Base-by-base conservation (phyloP, 2,888 invertebrate species). In the Carabus problematicus region DNA sequence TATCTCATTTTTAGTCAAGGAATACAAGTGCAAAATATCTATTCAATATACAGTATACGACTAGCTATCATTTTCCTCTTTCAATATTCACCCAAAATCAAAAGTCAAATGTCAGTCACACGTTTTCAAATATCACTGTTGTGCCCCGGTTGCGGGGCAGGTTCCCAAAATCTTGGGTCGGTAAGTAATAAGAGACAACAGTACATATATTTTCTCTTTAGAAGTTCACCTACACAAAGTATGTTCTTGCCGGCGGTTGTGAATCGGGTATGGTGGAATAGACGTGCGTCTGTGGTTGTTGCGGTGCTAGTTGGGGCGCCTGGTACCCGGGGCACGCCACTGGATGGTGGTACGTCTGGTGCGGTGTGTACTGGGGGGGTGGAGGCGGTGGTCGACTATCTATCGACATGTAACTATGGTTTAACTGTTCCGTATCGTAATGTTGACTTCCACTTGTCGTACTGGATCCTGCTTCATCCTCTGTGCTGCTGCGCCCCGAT, bases 401-500 rank as follows among this genome's bases (percentile, higher is more conserved):
- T 75, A 88, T 88, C 73, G 88, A 88, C 81, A 88, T 87, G 82
- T 89, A 89, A 83, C 88, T 88, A 81, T 89, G 88, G 81, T 88
- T 88, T 77, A 87, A 83, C 78, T 87, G 85, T 77, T 88, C 86
- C 75, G 87, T 87, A 79, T 87, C 88, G 76, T 87, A 88, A 78
- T 87, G 87, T 78, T 87, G 87, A 79, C 86, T 87, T 1, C 59
- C 59, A 55, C 71, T 71, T 70, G 82, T 81, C 47, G 82, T 77
- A 73, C 81, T 82, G 18, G 81, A 81, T 75, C 86, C 82, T 82
- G 82, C 81, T 82, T 88, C 79, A 83, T 88, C 82, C 83, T 87
- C 78, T 47, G 81, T 81, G 72, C 81, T 82, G 72, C 81, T 82
- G 55, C 82, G 74, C 29, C 79, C 77, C n/a, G 81, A 81, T 83